phyloP scores from a whole-genome alignment of 1,140 invertebrate genomes.

The Drosophila nasuta region DNA sequence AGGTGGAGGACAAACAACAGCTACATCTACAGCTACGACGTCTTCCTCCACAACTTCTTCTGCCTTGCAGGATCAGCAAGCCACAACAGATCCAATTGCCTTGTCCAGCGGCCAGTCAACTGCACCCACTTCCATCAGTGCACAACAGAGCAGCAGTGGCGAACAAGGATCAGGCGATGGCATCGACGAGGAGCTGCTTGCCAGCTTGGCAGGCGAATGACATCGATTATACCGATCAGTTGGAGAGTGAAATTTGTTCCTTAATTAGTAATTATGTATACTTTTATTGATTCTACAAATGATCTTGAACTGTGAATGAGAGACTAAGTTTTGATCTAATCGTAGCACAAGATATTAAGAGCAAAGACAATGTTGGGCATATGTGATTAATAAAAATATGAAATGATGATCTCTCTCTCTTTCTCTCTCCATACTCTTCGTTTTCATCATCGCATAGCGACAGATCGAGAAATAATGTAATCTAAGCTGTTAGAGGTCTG shows the following conservation, averaged over 20 bases:
- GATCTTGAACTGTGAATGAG: slow-evolving; percentile 17
- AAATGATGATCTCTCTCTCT: background rate
- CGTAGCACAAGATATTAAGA: slow-evolving; percentile 7
- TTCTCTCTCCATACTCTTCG: background rate
- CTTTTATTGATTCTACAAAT: background rate
- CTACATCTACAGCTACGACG: slow-evolving; percentile 11
- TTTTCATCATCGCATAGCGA: background rate
- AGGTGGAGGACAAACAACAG: slow-evolving; percentile 30
- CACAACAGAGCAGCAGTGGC: slow-evolving; percentile 26
- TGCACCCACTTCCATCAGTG: slow-evolving; percentile 17
- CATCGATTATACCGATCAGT: background rate
- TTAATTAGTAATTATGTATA: background rate
- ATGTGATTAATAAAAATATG: slow-evolving; percentile 15
- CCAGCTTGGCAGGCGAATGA: slow-evolving; percentile 68
- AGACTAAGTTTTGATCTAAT: background rate
- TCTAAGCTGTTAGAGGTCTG: slow-evolving; percentile 15
- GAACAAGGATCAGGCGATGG: slow-evolving; percentile 46
- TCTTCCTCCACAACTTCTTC: slow-evolving; percentile 16
- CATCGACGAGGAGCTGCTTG: slow-evolving; percentile 71
- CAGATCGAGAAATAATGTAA: slow-evolving; percentile 5
- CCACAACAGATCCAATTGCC: slow-evolving; percentile 10
- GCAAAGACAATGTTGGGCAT: slow-evolving; percentile 1
- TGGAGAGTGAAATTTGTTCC: background rate
- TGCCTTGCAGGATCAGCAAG: slow-evolving; percentile 19
- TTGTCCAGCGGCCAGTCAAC: slow-evolving; percentile 29